These are phyloP conservation scores for Nixonia krombeini DNA, from an alignment of 1,140 invertebrate genomes.

Conservation along the genomic window DNA sequence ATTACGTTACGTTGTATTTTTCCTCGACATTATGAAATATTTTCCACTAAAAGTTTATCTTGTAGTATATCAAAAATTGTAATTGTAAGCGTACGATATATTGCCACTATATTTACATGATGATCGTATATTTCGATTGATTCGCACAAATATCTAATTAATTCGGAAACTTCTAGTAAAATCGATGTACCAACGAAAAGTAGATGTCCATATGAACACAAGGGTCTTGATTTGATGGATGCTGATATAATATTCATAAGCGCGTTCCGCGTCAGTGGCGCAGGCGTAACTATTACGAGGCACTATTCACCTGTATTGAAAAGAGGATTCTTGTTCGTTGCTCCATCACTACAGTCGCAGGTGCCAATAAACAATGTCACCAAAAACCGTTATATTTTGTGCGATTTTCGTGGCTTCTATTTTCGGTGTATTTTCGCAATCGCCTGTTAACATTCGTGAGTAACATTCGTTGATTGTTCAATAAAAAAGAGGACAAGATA, in stretches of 20 bases:
- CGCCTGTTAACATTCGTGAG: constrained; percentile 58
- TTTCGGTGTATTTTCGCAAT: constrained; percentile 44
- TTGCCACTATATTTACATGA: no score
- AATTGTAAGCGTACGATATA: no score
- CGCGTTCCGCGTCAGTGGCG: constrained; percentile 44
- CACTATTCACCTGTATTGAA: constrained; percentile 37
- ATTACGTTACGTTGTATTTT: no score
- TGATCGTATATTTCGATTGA: no score
- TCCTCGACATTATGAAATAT: no score
- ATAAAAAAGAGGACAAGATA: no score
- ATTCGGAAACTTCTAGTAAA: constrained; percentile 1
- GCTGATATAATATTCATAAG: constrained; percentile 62
- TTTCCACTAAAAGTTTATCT: no score
- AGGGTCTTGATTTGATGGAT: constrained; percentile 57
- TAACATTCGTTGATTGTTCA: constrained; percentile 19
- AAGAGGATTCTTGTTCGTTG: constrained; percentile 43
- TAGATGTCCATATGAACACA: constrained; percentile 15
- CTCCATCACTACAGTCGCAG: constrained; percentile 38
- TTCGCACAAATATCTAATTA: not conserved
- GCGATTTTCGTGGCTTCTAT: constrained; percentile 37
- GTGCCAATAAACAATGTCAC: constrained; percentile 51
- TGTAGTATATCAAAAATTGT: no score
- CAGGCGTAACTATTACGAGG: constrained; percentile 55
- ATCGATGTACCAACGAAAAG: constrained; percentile 17
- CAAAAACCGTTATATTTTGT: constrained; percentile 24